Percentiles rank a stretch among this genome's conserved stretches.
Evolutionary conservation across 2,113 vertebrate genomes (phyloP).

Genomic region (Pleuronectes platessa): DNA sequence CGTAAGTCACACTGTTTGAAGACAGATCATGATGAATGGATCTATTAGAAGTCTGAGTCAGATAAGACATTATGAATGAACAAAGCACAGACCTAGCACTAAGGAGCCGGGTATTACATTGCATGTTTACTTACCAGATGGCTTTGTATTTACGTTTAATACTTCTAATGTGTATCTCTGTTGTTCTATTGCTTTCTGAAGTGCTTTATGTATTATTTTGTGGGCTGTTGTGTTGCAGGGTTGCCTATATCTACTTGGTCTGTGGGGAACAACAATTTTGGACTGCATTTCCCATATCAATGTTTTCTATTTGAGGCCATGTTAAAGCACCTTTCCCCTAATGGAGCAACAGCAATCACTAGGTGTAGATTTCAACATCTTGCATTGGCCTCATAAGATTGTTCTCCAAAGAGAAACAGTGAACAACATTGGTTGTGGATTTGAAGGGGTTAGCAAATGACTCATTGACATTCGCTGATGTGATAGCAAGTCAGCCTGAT

Average conservation of each 20-base stretch:
- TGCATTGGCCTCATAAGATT: not conserved
- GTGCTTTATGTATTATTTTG: not conserved
- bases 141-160: slow-evolving; percentile 2
- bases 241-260: not conserved
- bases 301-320: not conserved
- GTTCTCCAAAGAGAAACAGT: not conserved
- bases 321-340: not conserved
- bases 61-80: slow-evolving; percentile 8
- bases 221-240: not conserved
- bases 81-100: not conserved
- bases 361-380: not conserved
- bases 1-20: slow-evolving; percentile 17
- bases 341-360: not conserved
- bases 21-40: slow-evolving; percentile 27
- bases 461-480: slow-evolving; percentile 14
- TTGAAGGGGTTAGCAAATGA: not conserved
- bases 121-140: not conserved
- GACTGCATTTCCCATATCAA: not conserved
- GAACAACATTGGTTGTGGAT: not conserved
- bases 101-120: not conserved
- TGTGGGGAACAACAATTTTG: not conserved
- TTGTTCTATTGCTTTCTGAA: not conserved
- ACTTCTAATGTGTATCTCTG: not conserved
- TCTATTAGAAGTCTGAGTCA: slow-evolving; percentile 18
- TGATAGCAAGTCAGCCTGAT: not conserved